Percentiles rank a stretch among this genome's conserved stretches.
Conservation (phyloP, 1,140 invertebrate genomes). For the Akabosia matsudoensis region DNA sequence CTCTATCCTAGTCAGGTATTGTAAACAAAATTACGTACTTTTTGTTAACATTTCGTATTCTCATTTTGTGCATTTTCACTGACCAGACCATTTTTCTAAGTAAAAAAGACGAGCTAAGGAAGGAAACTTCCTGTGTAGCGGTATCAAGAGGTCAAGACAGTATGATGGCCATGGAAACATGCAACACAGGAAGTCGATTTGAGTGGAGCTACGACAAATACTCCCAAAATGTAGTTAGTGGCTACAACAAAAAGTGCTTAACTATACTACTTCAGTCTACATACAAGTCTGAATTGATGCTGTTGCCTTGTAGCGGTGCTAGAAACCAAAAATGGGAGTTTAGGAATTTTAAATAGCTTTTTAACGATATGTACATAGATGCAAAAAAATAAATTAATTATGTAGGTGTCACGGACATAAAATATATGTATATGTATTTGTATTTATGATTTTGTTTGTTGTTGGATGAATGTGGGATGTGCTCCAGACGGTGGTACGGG, state of each 20-base stretch:
- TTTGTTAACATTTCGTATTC: too few relatives aligned
- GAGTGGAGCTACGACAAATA: background rate
- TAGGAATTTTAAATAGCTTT: too few relatives aligned
- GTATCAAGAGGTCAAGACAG: constrained; percentile 28
- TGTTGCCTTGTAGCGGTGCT: background rate
- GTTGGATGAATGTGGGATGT: too few relatives aligned
- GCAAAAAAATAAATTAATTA: too few relatives aligned
- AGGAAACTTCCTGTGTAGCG: constrained; percentile 71
- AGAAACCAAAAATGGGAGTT: background rate
- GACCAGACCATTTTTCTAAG: constrained; percentile 69
- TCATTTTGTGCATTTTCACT: constrained; percentile 41
- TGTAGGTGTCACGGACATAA: too few relatives aligned
- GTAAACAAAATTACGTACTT: too few relatives aligned
- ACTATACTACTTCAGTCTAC: background rate
- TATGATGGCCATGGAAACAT: background rate
- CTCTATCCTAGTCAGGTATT: background rate
- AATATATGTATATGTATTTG: too few relatives aligned
- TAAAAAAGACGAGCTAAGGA: constrained; percentile 64
- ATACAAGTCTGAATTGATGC: background rate
- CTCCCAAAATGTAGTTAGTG: background rate
- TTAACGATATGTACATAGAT: too few relatives aligned
- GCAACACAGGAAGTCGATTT: background rate
- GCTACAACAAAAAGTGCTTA: background rate
- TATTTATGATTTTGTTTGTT: too few relatives aligned
- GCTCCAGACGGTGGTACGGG: too few relatives aligned